Percentiles rank a stretch among this genome's conserved stretches.
phyloP scores from a whole-genome alignment of 2,888 invertebrate species.

The Drosophila buzzatii region DNA sequence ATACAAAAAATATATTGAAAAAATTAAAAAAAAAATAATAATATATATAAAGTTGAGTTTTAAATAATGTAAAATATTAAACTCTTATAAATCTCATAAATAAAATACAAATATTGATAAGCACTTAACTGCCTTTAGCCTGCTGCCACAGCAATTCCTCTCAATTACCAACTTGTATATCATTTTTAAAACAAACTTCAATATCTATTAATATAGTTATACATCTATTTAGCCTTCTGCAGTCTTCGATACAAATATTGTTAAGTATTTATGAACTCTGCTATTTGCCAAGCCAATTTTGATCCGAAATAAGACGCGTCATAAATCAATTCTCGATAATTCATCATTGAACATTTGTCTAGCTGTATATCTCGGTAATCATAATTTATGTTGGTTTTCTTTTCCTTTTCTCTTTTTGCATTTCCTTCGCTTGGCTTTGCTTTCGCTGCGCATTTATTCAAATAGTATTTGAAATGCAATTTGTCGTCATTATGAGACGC shows the following conservation, averaged over 20 bases:
- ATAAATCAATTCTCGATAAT: slow-evolving; percentile 2
- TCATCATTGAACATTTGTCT: slow-evolving; percentile 10
- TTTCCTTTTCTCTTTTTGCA: too few relatives aligned
- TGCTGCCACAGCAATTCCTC: too few relatives aligned
- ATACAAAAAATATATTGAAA: not conserved
- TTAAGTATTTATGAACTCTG: not conserved
- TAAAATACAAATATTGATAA: too few relatives aligned
- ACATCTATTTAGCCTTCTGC: not conserved
- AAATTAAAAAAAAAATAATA: not conserved
- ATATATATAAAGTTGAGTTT: too few relatives aligned
- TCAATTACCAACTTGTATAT: too few relatives aligned
- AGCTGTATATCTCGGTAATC: slow-evolving; percentile 3
- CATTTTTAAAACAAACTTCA: too few relatives aligned
- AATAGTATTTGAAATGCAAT: slow-evolving; percentile 53
- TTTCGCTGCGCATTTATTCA: slow-evolving; percentile 9
- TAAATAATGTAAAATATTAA: too few relatives aligned
- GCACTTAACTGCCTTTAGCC: too few relatives aligned
- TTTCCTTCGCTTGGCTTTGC: slow-evolving; percentile 1
- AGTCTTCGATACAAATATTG: not conserved
- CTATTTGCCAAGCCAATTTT: not conserved
- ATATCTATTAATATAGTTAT: too few relatives aligned
- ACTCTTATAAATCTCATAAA: too few relatives aligned
- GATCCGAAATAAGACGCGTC: not conserved
- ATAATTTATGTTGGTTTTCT: slow-evolving; percentile 2
- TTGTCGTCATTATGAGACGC: slow-evolving; percentile 66